Conservation (phyloP, 2,888 invertebrate genomes). For the Nemotelus nigrinus region DNA sequence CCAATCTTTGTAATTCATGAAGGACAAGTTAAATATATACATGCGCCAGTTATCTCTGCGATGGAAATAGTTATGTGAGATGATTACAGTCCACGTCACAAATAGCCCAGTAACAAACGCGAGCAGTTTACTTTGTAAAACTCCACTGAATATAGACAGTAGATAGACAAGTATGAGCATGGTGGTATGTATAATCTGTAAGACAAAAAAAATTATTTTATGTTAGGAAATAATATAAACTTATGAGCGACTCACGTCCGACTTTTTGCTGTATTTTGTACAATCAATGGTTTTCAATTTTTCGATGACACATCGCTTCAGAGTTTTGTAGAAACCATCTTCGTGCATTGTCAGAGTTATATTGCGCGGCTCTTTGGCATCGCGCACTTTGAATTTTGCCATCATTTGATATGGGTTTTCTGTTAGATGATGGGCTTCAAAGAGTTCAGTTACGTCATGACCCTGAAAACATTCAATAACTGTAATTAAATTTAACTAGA, state of each 20-base stretch:
- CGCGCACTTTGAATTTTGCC: constrained; percentile 72
- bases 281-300: constrained; percentile 69
- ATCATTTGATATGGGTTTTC: constrained; percentile 70
- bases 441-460: constrained; percentile 83
- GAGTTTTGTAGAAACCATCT: constrained; percentile 78
- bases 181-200: constrained; percentile 62
- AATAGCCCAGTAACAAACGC: constrained; percentile 67
- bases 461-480: constrained; percentile 65
- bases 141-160: constrained; percentile 61
- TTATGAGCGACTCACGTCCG: constrained; percentile 60
- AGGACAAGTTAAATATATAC: constrained; percentile 77
- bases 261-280: constrained; percentile 42
- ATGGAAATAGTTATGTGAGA: constrained; percentile 82
- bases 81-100: constrained; percentile 70
- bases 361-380: constrained; percentile 72
- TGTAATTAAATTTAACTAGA: not conserved
- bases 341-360: constrained; percentile 79
- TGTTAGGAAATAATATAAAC: not conserved
- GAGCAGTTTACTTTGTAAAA: constrained; percentile 58
- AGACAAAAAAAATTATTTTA: not conserved
- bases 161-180: constrained; percentile 61
- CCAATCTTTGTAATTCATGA: constrained; percentile 74
- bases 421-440: constrained; percentile 77
- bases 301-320: constrained; percentile 71
- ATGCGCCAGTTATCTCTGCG: constrained; percentile 80